A percentile compares a stretch with the other conserved stretches of the same genome.
phyloP scores from a whole-genome alignment of 2,797 vertebrate genomes.

The Poecilia gillii region DNA sequence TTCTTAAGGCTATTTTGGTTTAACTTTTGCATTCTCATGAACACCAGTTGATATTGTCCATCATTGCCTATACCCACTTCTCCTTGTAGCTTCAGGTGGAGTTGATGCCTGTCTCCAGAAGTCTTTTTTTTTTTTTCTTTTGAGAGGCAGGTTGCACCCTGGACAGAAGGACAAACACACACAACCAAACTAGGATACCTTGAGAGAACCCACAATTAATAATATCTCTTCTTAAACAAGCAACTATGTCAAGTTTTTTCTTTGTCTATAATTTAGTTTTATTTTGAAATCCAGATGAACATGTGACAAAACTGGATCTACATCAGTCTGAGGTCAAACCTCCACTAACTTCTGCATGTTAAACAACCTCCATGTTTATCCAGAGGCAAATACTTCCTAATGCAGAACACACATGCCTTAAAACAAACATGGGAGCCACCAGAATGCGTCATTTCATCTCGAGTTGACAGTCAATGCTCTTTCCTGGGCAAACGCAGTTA shows the following conservation, averaged over 20 bases:
- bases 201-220: not conserved
- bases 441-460: not conserved
- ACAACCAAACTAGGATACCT: not conserved
- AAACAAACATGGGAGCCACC: conserved; percentile 2
- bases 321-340: not conserved
- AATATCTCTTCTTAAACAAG: not conserved
- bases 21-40: not conserved
- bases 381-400: not conserved
- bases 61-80: not conserved
- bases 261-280: not conserved
- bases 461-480: conserved; percentile 17
- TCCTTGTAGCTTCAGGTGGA: not conserved
- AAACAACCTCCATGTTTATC: not conserved
- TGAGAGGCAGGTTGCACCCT: not conserved
- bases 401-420: conserved; percentile 16
- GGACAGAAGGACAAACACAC: not conserved
- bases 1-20: not conserved
- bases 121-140: not conserved
- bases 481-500: conserved; percentile 13
- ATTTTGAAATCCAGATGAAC: not conserved
- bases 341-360: not conserved
- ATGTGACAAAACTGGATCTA: not conserved
- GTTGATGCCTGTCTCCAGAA: not conserved
- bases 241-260: not conserved
- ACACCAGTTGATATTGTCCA: not conserved